Conservation (phyloP, 2,797 vertebrate species). For the Melanotaenia pygmaea region DNA sequence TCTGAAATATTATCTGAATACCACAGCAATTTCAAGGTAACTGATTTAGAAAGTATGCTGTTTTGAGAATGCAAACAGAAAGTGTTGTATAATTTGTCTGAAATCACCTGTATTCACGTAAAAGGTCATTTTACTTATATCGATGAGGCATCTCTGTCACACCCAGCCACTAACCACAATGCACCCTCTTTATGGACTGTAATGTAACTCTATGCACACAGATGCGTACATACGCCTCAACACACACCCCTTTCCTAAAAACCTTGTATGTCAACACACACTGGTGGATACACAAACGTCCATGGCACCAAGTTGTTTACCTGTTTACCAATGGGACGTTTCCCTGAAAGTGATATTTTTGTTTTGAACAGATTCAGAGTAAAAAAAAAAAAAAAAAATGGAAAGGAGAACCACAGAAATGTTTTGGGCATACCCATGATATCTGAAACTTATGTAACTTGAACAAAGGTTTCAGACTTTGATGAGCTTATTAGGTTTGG, state of each 20-base stretch:
- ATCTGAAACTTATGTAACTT: neutral
- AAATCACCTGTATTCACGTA: slow-evolving; percentile 26
- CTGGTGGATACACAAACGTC: slow-evolving; percentile 51
- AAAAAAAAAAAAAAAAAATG: neutral
- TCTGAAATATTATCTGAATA: slow-evolving; percentile 15
- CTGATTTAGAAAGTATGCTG: slow-evolving; percentile 1
- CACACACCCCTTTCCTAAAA: slow-evolving; percentile 30
- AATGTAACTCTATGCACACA: slow-evolving; percentile 40
- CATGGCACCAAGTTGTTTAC: slow-evolving; percentile 33
- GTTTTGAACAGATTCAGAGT: neutral
- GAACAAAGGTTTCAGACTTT: neutral
- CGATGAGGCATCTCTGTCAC: slow-evolving; percentile 39
- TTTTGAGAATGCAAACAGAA: slow-evolving; percentile 4
- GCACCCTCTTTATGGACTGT: slow-evolving; percentile 27
- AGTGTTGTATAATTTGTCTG: slow-evolving; percentile 14
- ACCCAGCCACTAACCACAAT: slow-evolving; percentile 35
- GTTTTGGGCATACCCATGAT: neutral
- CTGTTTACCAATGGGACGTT: slow-evolving; percentile 20
- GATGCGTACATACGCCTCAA: slow-evolving; percentile 15
- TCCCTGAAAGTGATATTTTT: neutral
- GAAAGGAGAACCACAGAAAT: neutral
- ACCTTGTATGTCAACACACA: slow-evolving; percentile 46
- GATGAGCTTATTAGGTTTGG: neutral
- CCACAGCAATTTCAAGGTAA: neutral
- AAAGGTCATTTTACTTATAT: slow-evolving; percentile 30